Percentiles rank a stretch among this genome's conserved stretches.
Conservation (phyloP, 35 echinoderm and acorn worm genomes). For the Apostichopus parvimensis region DNA sequence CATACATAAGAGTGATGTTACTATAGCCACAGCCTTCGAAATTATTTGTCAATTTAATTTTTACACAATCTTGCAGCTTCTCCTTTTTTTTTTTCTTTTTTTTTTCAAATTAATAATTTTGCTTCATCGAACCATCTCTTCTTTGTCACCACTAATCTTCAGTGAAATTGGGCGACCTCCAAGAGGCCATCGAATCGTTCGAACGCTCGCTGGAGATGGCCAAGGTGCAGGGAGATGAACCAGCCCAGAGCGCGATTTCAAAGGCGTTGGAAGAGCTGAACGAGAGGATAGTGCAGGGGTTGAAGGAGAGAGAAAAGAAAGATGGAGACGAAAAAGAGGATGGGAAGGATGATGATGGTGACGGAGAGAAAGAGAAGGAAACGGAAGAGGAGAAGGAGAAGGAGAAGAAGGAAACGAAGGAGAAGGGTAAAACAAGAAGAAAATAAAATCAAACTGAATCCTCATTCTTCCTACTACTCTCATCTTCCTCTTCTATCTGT, state of each 20-base stretch:
- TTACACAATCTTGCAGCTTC: background rate
- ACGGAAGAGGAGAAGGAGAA: background rate
- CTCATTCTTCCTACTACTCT: background rate
- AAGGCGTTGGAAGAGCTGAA: constrained; percentile 98
- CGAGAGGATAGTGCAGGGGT: constrained; percentile 91
- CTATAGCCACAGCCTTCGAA: too few relatives aligned
- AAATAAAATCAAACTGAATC: constrained; percentile 18
- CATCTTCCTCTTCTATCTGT: background rate
- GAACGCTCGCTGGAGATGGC: constrained; percentile 96
- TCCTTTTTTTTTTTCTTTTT: too few relatives aligned
- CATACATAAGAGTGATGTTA: too few relatives aligned
- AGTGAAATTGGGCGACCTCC: constrained; percentile 97
- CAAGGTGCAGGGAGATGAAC: constrained; percentile 88
- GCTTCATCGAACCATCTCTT: background rate
- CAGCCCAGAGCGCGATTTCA: constrained; percentile 90
- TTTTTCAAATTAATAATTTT: too few relatives aligned
- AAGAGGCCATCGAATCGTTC: constrained; percentile 97
- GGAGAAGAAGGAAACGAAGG: constrained; percentile 26
- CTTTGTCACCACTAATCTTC: constrained; percentile 3
- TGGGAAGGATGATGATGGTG: constrained; percentile 30
- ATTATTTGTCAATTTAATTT: too few relatives aligned
- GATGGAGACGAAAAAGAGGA: constrained; percentile 45
- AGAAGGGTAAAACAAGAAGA: constrained; percentile 44
- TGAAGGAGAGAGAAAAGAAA: constrained; percentile 76
- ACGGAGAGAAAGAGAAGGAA: constrained; percentile 27